These are phyloP conservation scores for Harpagifer antarcticus DNA, from an alignment of 2,797 vertebrate genomes.

Conservation along the genomic window DNA sequence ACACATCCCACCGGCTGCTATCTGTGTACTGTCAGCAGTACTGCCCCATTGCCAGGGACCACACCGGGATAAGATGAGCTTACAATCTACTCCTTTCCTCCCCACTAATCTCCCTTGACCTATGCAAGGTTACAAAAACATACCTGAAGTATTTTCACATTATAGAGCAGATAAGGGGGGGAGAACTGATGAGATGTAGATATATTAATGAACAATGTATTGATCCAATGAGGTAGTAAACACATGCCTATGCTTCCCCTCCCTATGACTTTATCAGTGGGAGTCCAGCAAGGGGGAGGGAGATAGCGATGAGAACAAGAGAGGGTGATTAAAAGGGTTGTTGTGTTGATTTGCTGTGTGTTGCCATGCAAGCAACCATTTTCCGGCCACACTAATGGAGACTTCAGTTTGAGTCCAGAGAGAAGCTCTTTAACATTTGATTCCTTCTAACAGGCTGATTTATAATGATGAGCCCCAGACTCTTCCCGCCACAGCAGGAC, in stretches of 20 bases:
- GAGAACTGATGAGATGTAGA: slow-evolving; percentile 9
- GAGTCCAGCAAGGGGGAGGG: slow-evolving; percentile 16
- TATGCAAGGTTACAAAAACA: slow-evolving; percentile 58
- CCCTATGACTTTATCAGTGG: slow-evolving; percentile 38
- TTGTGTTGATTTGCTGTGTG: slow-evolving; percentile 76
- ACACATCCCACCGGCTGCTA: slow-evolving; percentile 50
- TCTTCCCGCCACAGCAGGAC: slow-evolving; percentile 69
- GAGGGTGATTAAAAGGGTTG: slow-evolving; percentile 65
- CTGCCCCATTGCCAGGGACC: slow-evolving; percentile 65
- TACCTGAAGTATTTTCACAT: slow-evolving; percentile 34
- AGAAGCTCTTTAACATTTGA: slow-evolving; percentile 83
- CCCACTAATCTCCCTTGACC: slow-evolving; percentile 65
- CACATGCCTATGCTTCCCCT: slow-evolving; percentile 24
- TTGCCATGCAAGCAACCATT: slow-evolving; percentile 76
- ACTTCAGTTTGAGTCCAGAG: slow-evolving; percentile 74
- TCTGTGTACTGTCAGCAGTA: slow-evolving; percentile 74
- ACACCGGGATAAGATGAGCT: slow-evolving; percentile 65
- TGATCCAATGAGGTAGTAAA: slow-evolving; percentile 14
- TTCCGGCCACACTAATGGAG: slow-evolving; percentile 80
- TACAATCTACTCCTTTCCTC: slow-evolving; percentile 55
- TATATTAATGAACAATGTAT: slow-evolving; percentile 36
- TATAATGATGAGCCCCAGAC: slow-evolving; percentile 80
- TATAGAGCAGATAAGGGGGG: slow-evolving; percentile 16
- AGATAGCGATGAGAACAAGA: slow-evolving; percentile 41
- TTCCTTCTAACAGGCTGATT: slow-evolving; percentile 82